A percentile compares a stretch with the other conserved stretches of the same genome.
These are phyloP conservation scores for Lineus longissimus DNA, from an alignment of 1,140 invertebrate species.

Conservation along the genomic window DNA sequence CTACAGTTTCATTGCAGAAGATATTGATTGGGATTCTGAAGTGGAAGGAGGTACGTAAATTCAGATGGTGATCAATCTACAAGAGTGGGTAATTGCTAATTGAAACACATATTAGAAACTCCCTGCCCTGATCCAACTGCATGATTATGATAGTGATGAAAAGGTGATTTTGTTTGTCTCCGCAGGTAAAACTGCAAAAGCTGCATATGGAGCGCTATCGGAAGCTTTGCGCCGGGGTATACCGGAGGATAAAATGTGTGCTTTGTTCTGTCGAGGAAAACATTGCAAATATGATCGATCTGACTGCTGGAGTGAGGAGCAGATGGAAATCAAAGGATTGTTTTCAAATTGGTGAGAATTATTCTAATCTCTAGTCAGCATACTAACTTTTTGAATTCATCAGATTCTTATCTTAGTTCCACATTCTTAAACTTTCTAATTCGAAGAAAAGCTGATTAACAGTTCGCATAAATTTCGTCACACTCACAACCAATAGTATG, in stretches of 20 bases:
- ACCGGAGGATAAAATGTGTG: slow-evolving; percentile 29
- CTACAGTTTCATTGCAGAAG: too few species aligned
- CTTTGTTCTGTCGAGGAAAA: slow-evolving; percentile 64
- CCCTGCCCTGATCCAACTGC: too few species aligned
- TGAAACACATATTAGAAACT: too few species aligned
- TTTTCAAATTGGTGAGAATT: slow-evolving; percentile 75
- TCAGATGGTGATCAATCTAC: too few species aligned
- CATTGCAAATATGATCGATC: slow-evolving; percentile 77
- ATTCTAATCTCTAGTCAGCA: not conserved
- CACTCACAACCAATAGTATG: not conserved
- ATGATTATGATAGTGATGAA: too few species aligned
- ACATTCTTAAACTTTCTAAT: too few species aligned
- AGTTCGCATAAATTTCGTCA: not conserved
- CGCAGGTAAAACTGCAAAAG: slow-evolving; percentile 62
- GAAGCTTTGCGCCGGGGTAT: slow-evolving; percentile 30
- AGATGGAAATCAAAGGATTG: slow-evolving; percentile 72
- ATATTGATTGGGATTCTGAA: too few species aligned
- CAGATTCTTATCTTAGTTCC: too few species aligned
- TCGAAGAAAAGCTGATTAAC: too few species aligned
- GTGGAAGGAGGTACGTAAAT: too few species aligned
- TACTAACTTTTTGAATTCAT: too few species aligned
- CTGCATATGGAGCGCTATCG: slow-evolving; percentile 26
- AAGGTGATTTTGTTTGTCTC: slow-evolving; percentile 57
- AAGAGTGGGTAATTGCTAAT: too few species aligned
- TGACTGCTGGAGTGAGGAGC: slow-evolving; percentile 62